phyloP scores from a whole-genome alignment of 1,140 invertebrate genomes.

The Euwallacea similis region DNA sequence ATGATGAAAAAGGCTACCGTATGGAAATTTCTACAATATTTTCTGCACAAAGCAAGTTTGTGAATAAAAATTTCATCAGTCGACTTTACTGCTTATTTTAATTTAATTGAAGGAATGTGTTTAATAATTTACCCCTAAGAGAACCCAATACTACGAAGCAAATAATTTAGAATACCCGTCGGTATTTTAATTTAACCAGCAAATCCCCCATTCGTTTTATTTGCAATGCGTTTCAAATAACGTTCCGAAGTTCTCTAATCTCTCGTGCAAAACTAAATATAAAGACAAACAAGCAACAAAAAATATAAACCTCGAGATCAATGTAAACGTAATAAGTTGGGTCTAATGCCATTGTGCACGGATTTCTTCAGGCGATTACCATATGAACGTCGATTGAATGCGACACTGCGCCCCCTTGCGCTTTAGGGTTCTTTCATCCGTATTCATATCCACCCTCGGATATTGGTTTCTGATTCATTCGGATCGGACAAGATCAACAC shows the following conservation, averaged over 20 bases:
- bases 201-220: neutral
- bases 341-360: constrained; percentile 54
- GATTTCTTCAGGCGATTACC: constrained; percentile 54
- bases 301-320: constrained; percentile 51
- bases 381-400: constrained; percentile 49
- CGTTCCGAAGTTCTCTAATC: constrained; percentile 30
- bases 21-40: no score
- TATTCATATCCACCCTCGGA: constrained; percentile 47
- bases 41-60: no score
- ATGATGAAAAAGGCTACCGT: no score
- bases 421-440: constrained; percentile 40
- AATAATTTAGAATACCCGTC: neutral
- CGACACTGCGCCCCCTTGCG: constrained; percentile 38
- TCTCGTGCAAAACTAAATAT: constrained; percentile 35
- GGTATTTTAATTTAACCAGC: constrained; percentile 2
- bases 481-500: constrained; percentile 54
- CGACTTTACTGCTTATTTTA: no score
- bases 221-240: constrained; percentile 20
- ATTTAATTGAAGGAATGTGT: no score
- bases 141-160: no score
- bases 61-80: no score
- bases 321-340: constrained; percentile 56
- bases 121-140: no score
- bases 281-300: constrained; percentile 35
- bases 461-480: constrained; percentile 55